Evolutionary conservation across 2,113 vertebrate species (phyloP).

Genomic region (Neodon shergylaensis): DNA sequence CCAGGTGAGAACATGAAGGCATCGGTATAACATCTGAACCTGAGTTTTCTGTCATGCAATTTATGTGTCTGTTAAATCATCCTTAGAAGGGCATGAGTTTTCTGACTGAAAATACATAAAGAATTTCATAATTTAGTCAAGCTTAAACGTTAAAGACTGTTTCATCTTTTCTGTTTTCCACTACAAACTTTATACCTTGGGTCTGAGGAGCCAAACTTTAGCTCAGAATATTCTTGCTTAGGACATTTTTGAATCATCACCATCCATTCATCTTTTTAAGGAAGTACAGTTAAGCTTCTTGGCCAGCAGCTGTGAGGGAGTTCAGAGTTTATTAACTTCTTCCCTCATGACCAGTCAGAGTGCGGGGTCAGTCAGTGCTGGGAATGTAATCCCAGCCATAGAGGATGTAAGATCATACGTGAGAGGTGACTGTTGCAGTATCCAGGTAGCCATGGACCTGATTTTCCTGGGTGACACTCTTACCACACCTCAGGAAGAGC

Average conservation of each 20-base stretch:
- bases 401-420: rapidly evolving
- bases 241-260: background rate
- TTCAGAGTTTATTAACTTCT: background rate
- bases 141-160: background rate
- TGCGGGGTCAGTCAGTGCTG: background rate
- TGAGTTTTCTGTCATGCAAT: background rate
- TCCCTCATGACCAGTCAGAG: background rate
- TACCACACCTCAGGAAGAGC: background rate
- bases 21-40: background rate
- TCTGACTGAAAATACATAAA: background rate
- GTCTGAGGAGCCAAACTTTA: background rate
- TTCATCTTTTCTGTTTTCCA: background rate
- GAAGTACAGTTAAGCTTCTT: background rate
- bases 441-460: rapidly evolving
- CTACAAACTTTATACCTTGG: background rate
- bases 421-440: background rate
- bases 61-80: background rate
- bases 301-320: background rate
- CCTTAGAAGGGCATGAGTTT: background rate
- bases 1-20: background rate
- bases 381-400: background rate
- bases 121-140: background rate
- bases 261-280: background rate
- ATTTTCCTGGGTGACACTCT: background rate
- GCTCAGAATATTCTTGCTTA: slow-evolving; percentile 32